phyloP scores from a whole-genome alignment of 2,113 vertebrate genomes.

The Pipra filicauda region DNA sequence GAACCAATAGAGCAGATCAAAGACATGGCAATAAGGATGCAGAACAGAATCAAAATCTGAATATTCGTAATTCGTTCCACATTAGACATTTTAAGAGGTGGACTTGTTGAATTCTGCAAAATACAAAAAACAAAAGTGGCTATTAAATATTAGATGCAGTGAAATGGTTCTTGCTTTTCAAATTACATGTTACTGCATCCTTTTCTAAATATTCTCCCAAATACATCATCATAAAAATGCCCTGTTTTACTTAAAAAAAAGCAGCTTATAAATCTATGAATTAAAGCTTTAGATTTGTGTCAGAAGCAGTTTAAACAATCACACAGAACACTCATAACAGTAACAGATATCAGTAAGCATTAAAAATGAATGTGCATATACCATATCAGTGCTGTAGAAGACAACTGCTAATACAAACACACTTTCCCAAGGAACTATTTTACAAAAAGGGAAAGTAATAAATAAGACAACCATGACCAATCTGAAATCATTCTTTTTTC shows the following conservation, averaged over 20 bases:
- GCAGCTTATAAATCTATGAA: neutral
- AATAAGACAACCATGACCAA: neutral
- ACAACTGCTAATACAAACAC: neutral
- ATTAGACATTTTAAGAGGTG: conserved; percentile 96
- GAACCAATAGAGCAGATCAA: conserved; percentile 94
- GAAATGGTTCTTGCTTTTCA: neutral
- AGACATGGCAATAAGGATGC: conserved; percentile 95
- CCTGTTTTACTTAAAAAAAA: neutral
- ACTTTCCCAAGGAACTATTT: neutral
- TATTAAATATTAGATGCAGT: neutral
- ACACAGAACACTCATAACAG: neutral
- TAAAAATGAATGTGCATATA: neutral
- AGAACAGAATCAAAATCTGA: conserved; percentile 95
- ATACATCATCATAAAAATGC: neutral
- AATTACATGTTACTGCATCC: neutral
- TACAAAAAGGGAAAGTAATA: neutral
- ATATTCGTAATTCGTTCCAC: conserved; percentile 98
- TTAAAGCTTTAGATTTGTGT: neutral
- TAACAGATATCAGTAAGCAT: neutral
- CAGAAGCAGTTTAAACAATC: neutral
- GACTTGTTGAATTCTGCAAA: conserved; percentile 93
- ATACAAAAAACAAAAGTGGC: neutral
- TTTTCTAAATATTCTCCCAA: neutral
- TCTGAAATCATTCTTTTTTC: neutral
- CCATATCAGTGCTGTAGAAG: neutral